A percentile compares a stretch with the other conserved stretches of the same genome.
phyloP scores from a whole-genome alignment of 2,797 vertebrate genomes.

The Chrosomus eos region DNA sequence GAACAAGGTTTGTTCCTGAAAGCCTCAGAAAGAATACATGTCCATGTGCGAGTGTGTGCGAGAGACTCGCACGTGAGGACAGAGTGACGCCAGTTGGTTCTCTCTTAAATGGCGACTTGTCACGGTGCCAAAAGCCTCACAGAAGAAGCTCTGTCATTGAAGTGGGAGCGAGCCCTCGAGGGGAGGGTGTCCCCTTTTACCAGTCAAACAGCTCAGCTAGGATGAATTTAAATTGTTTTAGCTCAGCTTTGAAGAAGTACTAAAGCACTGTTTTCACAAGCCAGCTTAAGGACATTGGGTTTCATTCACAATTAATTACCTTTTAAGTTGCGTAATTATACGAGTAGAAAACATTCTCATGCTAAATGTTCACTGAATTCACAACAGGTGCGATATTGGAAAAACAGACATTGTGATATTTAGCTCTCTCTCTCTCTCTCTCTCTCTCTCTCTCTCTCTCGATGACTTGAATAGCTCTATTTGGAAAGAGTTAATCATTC shows the following conservation, averaged over 20 bases:
- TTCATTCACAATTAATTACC: background rate
- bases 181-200: slow-evolving; percentile 25
- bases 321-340: background rate
- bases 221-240: slow-evolving; percentile 41
- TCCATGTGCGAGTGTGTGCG: background rate
- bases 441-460: too few species aligned
- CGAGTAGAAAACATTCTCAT: background rate
- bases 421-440: too few species aligned
- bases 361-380: background rate
- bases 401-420: background rate
- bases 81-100: slow-evolving; percentile 32
- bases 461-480: background rate
- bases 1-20: background rate
- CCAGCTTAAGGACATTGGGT: background rate
- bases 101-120: slow-evolving; percentile 45
- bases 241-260: slow-evolving; percentile 21
- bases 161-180: slow-evolving; percentile 22
- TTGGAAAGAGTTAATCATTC: background rate
- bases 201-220: slow-evolving; percentile 24
- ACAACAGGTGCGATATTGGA: background rate
- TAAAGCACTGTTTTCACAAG: background rate
- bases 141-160: slow-evolving; percentile 49
- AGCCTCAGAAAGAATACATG: slow-evolving; percentile 5
- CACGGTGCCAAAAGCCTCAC: slow-evolving; percentile 33
- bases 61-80: slow-evolving; percentile 15